Evolutionary conservation across 2,888 invertebrate species (phyloP).

Genomic region (Harpagoxenus sublaevis): DNA sequence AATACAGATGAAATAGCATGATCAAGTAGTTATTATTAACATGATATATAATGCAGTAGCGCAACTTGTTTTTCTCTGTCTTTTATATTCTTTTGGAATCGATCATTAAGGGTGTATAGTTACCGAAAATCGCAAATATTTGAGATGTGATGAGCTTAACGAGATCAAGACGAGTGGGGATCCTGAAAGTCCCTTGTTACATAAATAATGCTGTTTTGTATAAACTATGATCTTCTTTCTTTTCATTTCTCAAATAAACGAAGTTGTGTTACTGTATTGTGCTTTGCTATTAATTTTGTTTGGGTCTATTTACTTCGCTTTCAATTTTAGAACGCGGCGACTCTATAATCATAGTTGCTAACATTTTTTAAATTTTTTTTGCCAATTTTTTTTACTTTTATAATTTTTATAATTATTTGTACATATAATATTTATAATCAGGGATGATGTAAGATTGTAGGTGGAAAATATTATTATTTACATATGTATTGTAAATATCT

Average conservation of each 20-base stretch:
- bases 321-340: neutral
- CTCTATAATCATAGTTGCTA: neutral
- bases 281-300: neutral
- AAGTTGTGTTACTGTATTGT: constrained; percentile 13
- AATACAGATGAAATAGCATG: neutral
- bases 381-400: neutral
- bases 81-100: neutral
- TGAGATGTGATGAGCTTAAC: neutral
- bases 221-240: neutral
- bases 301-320: neutral
- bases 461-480: neutral
- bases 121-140: neutral
- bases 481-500: neutral
- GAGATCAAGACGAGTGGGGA: neutral
- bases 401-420: constrained; percentile 3
- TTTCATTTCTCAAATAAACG: neutral
- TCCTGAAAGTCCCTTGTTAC: neutral
- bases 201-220: neutral
- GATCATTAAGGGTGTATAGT: neutral
- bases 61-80: neutral
- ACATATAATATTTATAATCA: neutral
- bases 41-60: constrained; percentile 7
- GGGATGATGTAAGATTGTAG: neutral
- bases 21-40: neutral
- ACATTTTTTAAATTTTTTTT: neutral